Conservation (phyloP, 2,113 vertebrate species). For the Scomber colias region DNA sequence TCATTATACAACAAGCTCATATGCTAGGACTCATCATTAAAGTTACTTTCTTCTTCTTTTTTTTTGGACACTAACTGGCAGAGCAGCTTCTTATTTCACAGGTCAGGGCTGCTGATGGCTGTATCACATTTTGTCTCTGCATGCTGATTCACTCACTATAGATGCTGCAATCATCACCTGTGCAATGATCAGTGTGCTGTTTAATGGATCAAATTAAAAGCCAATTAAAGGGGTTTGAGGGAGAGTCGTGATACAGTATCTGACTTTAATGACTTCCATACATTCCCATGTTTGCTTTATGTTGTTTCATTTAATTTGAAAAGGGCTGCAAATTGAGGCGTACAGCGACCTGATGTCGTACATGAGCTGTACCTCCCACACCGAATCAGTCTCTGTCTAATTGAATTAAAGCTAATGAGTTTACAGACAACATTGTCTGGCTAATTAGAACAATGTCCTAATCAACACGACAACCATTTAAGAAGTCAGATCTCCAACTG, state of each 20-base stretch:
- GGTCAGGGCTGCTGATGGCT: conserved; percentile 20
- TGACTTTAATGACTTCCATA: not conserved
- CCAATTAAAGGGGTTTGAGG: not conserved
- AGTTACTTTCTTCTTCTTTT: not conserved
- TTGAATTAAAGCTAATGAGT: conserved; percentile 78
- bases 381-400: conserved; percentile 62
- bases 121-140: conserved; percentile 4
- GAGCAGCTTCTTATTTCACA: conserved; percentile 1
- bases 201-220: not conserved
- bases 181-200: not conserved
- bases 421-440: conserved; percentile 68
- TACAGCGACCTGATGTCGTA: not conserved
- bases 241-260: not conserved
- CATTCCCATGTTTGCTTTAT: not conserved
- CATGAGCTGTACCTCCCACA: conserved; percentile 29
- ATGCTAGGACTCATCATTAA: conserved; percentile 9
- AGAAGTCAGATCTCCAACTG: conserved; percentile 37
- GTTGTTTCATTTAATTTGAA: not conserved
- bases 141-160: conserved; percentile 13
- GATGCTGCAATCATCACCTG: not conserved
- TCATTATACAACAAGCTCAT: not conserved
- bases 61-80: not conserved
- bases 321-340: conserved; percentile 3
- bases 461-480: conserved; percentile 56
- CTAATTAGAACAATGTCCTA: conserved; percentile 72